Conservation (phyloP, 64 coral and sea anemone genomes). For the Actinia equina region DNA sequence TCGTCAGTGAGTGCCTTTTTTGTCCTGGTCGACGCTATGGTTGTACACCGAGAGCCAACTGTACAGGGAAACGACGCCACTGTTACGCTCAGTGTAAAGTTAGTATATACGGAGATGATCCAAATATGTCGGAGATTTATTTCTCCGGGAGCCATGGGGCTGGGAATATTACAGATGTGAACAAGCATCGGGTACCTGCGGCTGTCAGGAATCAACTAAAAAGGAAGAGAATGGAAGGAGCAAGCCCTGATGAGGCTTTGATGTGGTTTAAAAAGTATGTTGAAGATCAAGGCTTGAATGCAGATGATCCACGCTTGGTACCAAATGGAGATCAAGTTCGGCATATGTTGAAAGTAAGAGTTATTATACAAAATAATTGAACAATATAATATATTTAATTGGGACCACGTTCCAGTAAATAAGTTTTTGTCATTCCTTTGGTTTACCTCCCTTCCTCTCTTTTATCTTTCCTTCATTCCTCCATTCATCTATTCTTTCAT, state of each 20-base stretch:
- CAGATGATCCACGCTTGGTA: constrained; percentile 55
- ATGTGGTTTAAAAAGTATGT: constrained; percentile 66
- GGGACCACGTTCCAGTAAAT: background rate
- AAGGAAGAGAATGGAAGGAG: constrained; percentile 47
- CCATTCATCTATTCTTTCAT: background rate
- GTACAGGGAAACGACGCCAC: constrained; percentile 83
- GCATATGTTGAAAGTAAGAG: constrained; percentile 47
- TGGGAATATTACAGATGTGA: constrained; percentile 81
- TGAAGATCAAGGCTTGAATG: constrained; percentile 51
- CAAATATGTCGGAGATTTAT: constrained; percentile 76
- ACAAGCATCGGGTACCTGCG: constrained; percentile 62
- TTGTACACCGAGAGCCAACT: constrained; percentile 90
- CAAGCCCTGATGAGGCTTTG: constrained; percentile 39
- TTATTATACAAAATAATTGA: too few species aligned
- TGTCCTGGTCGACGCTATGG: constrained; percentile 93
- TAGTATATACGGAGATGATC: constrained; percentile 77
- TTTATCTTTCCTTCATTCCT: background rate
- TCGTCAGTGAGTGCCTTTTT: constrained; percentile 93
- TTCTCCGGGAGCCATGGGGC: constrained; percentile 87
- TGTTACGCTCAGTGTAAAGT: constrained; percentile 95
- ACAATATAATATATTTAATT: background rate
- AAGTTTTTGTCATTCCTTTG: too few species aligned
- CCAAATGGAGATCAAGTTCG: constrained; percentile 47
- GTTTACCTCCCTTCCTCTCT: background rate
- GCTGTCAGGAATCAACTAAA: constrained; percentile 58